These are phyloP conservation scores for Phalacrocorax pelagicus DNA, from an alignment of 2,113 vertebrate species.

Conservation along the genomic window DNA sequence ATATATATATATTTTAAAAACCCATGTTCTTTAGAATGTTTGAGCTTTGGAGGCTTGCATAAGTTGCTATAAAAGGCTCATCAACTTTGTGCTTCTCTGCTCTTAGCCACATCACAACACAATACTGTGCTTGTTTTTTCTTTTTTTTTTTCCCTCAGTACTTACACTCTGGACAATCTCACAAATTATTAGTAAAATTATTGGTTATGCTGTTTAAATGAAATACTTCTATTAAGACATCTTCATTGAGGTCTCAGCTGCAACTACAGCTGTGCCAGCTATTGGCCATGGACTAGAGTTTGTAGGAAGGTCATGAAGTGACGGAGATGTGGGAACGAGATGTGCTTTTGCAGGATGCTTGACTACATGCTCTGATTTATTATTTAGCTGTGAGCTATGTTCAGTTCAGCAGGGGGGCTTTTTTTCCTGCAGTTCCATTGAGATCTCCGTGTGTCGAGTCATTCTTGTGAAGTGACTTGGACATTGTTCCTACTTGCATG, in stretches of 20 bases:
- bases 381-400: slow-evolving; percentile 75
- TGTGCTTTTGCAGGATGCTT: slow-evolving; percentile 22
- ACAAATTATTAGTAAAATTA: background rate
- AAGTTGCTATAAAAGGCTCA: background rate
- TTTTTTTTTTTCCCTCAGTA: background rate
- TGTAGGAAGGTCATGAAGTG: background rate
- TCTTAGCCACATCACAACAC: background rate
- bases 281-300: background rate
- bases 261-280: background rate
- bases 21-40: background rate
- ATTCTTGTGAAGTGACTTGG: slow-evolving; percentile 31
- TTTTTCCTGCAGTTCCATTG: slow-evolving; percentile 64
- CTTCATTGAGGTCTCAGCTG: background rate
- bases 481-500: slow-evolving; percentile 28
- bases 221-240: background rate
- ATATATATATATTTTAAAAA: too few species aligned
- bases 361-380: slow-evolving; percentile 73
- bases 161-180: background rate
- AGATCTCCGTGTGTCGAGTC: slow-evolving; percentile 56
- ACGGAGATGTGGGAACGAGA: slow-evolving; percentile 20
- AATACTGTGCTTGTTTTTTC: background rate
- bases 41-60: background rate
- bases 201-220: background rate
- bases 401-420: slow-evolving; percentile 70
- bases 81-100: background rate